These are phyloP conservation scores for Actenoides lindsayi DNA, from an alignment of 2,113 vertebrate genomes.

Conservation along the genomic window DNA sequence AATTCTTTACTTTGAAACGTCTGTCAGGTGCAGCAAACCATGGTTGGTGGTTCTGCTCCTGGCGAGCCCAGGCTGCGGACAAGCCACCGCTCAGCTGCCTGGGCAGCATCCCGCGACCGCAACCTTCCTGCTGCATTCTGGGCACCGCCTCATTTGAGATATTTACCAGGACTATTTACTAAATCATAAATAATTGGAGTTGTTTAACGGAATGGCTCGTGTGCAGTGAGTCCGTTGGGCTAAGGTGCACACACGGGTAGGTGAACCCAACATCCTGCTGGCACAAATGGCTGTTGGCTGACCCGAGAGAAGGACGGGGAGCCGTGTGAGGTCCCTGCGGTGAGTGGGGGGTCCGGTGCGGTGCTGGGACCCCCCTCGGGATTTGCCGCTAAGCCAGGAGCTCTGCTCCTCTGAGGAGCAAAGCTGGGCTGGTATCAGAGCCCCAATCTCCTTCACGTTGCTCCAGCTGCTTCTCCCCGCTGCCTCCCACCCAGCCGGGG, in stretches of 20 bases:
- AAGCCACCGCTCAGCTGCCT: background rate
- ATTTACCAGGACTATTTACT: conserved; percentile 63
- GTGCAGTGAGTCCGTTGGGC: conserved; percentile 37
- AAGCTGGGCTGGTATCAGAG: background rate
- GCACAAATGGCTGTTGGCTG: too few species aligned
- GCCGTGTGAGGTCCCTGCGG: fast-evolving
- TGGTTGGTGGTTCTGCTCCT: too few species aligned
- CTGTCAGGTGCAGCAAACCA: background rate
- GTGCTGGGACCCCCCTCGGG: background rate
- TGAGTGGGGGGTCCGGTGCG: background rate
- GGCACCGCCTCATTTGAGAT: conserved; percentile 68
- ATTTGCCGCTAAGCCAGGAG: too few species aligned
- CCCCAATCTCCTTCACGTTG: fast-evolving
- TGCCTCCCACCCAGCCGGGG: background rate
- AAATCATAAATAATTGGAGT: conserved; percentile 65
- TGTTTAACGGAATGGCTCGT: conserved; percentile 64
- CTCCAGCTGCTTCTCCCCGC: background rate
- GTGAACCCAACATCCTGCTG: background rate
- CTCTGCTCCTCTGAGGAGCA: background rate
- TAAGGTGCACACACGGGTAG: too few species aligned
- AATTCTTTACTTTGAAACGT: background rate
- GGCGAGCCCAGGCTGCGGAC: background rate
- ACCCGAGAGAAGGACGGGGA: fast-evolving
- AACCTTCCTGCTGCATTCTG: conserved; percentile 74
- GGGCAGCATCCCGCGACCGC: conserved; percentile 50